Conservation (phyloP, 2,888 invertebrate species). For the Eledone cirrhosa region DNA sequence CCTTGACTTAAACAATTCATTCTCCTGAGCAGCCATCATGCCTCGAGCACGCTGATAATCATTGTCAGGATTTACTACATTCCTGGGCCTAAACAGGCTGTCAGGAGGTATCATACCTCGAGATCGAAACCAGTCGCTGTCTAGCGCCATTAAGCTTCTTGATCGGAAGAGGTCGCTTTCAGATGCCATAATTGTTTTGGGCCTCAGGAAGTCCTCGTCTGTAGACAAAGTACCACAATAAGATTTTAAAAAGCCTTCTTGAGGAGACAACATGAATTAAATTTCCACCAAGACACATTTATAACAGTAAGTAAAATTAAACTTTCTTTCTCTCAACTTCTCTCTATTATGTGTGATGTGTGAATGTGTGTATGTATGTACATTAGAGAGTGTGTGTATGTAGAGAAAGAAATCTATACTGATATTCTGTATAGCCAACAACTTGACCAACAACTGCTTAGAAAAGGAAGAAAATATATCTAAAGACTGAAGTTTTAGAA, state of each 20-base stretch:
- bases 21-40: slow-evolving; percentile 16
- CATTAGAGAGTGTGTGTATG: no score
- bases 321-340: no score
- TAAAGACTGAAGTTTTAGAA: no score
- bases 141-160: slow-evolving; percentile 4
- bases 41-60: slow-evolving; percentile 1
- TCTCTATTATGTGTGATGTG: no score
- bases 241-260: slow-evolving; percentile 19
- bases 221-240: slow-evolving; percentile 10
- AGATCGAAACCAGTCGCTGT: slow-evolving; percentile 10
- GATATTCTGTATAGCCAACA: no score
- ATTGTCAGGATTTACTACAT: slow-evolving; percentile 7
- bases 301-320: no score
- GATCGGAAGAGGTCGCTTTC: slow-evolving; percentile 12
- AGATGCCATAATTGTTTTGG: not conserved
- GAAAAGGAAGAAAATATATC: no score
- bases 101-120: slow-evolving; percentile 25
- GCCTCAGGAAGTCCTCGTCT: slow-evolving; percentile 1
- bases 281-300: not conserved
- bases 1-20: slow-evolving; percentile 9
- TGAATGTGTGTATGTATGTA: no score
- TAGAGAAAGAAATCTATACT: no score
- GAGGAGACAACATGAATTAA: not conserved
- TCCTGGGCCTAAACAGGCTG: not conserved
- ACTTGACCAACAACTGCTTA: no score